Percentiles rank a stretch among this genome's conserved stretches.
These are phyloP conservation scores for Pluvianellus socialis DNA, from an alignment of 2,113 vertebrate species.

Conservation along the genomic window DNA sequence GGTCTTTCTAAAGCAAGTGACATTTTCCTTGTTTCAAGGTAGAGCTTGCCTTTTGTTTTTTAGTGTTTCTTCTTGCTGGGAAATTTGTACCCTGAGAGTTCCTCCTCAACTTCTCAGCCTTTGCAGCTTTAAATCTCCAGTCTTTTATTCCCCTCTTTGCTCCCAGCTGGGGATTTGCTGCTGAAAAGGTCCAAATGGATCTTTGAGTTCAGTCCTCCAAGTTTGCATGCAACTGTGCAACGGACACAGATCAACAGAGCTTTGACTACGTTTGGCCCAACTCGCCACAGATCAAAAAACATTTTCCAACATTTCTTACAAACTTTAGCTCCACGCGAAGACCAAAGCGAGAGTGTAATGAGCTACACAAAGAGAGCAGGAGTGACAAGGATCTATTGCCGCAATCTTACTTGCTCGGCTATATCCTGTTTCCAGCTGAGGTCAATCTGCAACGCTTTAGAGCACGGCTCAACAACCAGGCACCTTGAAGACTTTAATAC, in stretches of 20 bases:
- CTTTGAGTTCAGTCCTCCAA: background rate
- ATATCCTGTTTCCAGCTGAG: background rate
- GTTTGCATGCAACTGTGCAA: background rate
- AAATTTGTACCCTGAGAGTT: background rate
- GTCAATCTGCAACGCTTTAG: background rate
- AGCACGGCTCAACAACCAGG: background rate
- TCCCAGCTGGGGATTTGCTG: background rate
- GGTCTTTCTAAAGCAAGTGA: background rate
- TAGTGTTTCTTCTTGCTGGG: background rate
- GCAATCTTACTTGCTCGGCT: background rate
- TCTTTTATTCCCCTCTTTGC: background rate
- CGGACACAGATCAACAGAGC: background rate
- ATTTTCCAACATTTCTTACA: background rate
- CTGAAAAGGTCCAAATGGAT: background rate
- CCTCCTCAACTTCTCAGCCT: background rate
- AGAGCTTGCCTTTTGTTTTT: background rate
- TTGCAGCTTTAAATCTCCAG: background rate
- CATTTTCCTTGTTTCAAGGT: background rate
- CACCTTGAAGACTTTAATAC: background rate
- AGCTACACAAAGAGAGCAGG: background rate
- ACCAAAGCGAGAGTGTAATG: background rate
- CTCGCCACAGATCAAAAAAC: background rate
- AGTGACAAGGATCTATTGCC: background rate
- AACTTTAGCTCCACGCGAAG: background rate
- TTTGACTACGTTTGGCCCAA: background rate